These are phyloP conservation scores for Motacilla tschutschensis DNA, from an alignment of 2,113 vertebrate species.

Conservation along the genomic window DNA sequence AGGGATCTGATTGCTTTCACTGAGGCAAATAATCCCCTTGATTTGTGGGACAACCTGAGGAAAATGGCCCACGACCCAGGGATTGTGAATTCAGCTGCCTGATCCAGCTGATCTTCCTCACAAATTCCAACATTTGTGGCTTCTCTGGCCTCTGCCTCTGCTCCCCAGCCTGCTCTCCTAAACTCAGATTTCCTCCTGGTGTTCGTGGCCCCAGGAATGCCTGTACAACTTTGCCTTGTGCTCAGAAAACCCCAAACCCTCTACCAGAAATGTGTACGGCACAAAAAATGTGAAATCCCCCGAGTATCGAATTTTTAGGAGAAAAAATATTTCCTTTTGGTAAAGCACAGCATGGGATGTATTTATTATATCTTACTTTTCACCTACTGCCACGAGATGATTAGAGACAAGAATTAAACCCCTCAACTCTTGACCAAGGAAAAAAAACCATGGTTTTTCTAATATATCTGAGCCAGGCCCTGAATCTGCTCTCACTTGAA, in stretches of 20 bases:
- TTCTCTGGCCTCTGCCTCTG: fast-evolving
- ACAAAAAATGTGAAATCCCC: background rate
- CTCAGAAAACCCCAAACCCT: background rate
- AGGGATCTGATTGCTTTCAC: background rate
- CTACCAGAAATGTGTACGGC: background rate
- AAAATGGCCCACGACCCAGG: background rate
- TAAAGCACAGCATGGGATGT: background rate
- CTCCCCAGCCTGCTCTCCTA: background rate
- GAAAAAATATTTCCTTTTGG: background rate
- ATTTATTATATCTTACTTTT: background rate
- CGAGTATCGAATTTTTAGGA: background rate
- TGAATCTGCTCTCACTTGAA: constrained; percentile 23
- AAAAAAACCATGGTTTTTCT: background rate
- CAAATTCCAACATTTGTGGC: background rate
- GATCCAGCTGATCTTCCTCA: background rate
- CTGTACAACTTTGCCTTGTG: background rate
- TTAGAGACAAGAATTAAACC: background rate
- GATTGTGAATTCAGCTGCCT: background rate
- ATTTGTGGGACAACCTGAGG: background rate
- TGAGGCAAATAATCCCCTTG: background rate
- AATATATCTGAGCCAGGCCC: background rate
- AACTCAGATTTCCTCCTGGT: background rate
- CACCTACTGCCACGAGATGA: background rate
- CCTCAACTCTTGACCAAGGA: background rate
- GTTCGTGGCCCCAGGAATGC: background rate